These are phyloP conservation scores for Trypoxylon attenuatum DNA, from an alignment of 2,888 invertebrate genomes.

Conservation along the genomic window DNA sequence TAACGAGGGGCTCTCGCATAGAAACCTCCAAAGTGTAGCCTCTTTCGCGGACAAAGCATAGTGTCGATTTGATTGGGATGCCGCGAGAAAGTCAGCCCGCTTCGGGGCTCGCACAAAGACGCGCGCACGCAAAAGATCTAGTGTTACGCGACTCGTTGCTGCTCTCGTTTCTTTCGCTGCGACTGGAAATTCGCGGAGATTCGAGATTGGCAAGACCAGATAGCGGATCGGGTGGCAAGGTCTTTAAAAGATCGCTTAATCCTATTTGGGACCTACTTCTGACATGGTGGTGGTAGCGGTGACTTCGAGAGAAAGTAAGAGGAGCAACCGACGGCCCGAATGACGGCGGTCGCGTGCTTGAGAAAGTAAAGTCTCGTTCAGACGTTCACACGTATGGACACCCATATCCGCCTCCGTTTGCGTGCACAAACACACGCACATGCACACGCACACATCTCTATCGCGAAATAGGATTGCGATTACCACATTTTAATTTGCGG, in stretches of 20 bases:
- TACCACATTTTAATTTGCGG: constrained; percentile 41
- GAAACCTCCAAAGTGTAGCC: no score
- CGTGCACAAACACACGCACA: constrained; percentile 13
- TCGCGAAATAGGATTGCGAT: constrained; percentile 32
- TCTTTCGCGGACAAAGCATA: neutral
- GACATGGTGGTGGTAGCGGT: no score
- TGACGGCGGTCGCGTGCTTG: constrained; percentile 63
- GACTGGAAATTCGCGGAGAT: neutral
- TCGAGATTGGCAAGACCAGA: neutral
- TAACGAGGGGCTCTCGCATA: no score
- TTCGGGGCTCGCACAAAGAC: neutral
- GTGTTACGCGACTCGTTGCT: neutral
- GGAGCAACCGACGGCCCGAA: constrained; percentile 54
- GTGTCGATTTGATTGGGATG: neutral
- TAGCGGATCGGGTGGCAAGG: constrained; percentile 29
- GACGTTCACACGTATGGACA: constrained; percentile 39
- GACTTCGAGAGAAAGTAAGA: constrained; percentile 67
- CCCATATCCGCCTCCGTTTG: neutral
- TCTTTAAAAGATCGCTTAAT: constrained; percentile 52
- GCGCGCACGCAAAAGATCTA: neutral
- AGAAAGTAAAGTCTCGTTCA: constrained; percentile 67
- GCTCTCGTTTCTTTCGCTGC: neutral
- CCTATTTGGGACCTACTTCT: constrained; percentile 73
- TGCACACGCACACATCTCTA: neutral
- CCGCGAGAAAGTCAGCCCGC: neutral